Percentiles rank a stretch among this genome's conserved stretches.
Evolutionary conservation across 1,140 invertebrate genomes (phyloP).

Genomic region (Pseudobourletiella spinata): DNA sequence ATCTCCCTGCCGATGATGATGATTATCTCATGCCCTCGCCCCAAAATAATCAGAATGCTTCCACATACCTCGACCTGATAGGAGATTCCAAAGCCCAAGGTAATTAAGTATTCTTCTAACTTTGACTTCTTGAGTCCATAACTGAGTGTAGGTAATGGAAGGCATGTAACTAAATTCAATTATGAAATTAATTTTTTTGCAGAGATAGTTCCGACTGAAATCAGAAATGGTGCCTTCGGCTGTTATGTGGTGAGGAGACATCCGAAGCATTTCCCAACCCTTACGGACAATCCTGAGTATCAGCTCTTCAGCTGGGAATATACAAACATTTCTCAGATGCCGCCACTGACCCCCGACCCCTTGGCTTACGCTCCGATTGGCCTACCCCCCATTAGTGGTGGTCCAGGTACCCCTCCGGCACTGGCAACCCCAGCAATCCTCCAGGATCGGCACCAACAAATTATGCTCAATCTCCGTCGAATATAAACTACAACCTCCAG

Average conservation of each 20-base stretch:
- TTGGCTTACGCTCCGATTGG: conserved; percentile 33
- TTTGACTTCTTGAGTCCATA: too few species aligned
- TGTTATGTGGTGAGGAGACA: not conserved
- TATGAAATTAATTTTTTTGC: conserved; percentile 3
- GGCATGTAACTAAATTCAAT: not conserved
- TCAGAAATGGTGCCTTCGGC: conserved; percentile 17
- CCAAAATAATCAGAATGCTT: conserved; percentile 54
- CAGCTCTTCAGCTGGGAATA: conserved; percentile 47
- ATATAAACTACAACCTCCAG: conserved; percentile 6
- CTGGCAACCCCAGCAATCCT: conserved; percentile 58
- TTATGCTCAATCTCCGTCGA: conserved; percentile 4
- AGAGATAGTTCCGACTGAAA: conserved; percentile 9
- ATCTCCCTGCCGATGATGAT: conserved; percentile 83
- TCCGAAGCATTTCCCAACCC: conserved; percentile 40
- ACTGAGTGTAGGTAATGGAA: too few species aligned
- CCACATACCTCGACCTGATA: conserved; percentile 81
- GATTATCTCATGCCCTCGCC: conserved; percentile 93
- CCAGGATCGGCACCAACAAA: not conserved
- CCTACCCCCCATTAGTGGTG: conserved; percentile 27
- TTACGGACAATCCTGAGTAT: conserved; percentile 89
- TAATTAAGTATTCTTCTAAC: too few species aligned
- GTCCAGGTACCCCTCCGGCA: conserved; percentile 36
- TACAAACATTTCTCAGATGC: conserved; percentile 24
- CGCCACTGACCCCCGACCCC: not conserved
- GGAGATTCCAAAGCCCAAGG: conserved; percentile 55